Conservation (phyloP, 2,797 vertebrate genomes). For the Bucorvus abyssinicus region DNA sequence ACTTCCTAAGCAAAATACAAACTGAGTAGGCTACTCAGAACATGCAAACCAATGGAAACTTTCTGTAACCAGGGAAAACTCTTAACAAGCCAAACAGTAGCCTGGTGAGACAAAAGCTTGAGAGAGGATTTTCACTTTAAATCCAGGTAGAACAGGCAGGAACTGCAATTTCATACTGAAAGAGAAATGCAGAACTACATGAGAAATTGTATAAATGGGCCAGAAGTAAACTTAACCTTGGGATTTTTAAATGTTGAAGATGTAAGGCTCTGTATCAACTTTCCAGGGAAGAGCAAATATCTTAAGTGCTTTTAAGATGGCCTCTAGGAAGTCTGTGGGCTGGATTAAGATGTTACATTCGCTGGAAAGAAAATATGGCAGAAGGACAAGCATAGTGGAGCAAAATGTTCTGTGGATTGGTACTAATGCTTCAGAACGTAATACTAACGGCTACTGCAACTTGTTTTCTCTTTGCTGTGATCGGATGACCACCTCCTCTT, state of each 20-base stretch:
- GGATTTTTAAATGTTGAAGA: neutral
- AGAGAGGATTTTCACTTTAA: neutral
- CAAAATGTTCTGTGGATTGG: neutral
- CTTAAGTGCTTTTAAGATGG: neutral
- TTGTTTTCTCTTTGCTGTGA: neutral
- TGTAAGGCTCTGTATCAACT: neutral
- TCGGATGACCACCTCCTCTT: neutral
- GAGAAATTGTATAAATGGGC: neutral
- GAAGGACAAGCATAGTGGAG: neutral
- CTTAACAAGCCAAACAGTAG: neutral
- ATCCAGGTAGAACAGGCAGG: neutral
- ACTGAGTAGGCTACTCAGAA: neutral
- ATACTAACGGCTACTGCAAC: neutral
- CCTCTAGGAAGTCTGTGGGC: neutral
- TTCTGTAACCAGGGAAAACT: neutral
- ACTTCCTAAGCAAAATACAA: constrained; percentile 16
- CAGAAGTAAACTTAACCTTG: neutral
- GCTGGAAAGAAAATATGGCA: neutral
- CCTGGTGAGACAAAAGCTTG: neutral
- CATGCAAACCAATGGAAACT: neutral
- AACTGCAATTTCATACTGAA: neutral
- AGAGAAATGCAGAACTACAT: neutral
- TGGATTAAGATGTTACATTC: neutral
- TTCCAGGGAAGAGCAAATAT: neutral
- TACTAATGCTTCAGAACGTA: neutral